Evolutionary conservation across 2,113 vertebrate genomes (phyloP), one percentile per base, ranked within the genome.

Genomic region (Barnardius zonarius): DNA sequence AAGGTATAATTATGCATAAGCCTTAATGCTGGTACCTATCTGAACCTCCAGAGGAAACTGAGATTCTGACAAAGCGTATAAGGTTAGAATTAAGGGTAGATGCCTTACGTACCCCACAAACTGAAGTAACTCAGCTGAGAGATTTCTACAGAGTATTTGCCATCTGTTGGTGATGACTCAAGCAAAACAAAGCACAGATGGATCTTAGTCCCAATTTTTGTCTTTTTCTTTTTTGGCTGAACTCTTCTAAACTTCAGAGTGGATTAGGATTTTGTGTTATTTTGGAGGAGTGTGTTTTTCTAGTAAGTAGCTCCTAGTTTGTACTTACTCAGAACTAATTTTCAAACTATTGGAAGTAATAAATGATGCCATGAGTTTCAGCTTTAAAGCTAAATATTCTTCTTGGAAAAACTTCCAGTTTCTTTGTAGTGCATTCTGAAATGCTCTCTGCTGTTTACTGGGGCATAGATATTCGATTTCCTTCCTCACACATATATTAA

Each of bases 131-230:
- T 80, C 76, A 74, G 43, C n/a, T 90, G 35, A 93, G 33, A 59
- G 39, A 86, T 86, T 91, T 92, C 69, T 64, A 59, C 10, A 27
- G 44, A 87, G 37, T 74, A 88, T 62, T 88, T 91, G 67, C 51
- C 78, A 85, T 83, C 72, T 94, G 75, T 61, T 92, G 54, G 13
- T 74, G 46, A 81, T 80, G 55, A 94, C 51, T 92, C 85, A 94
- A 77, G 33, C 8, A 80, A 79, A 81, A 83, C 41, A 83, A 91
- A 94, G 52, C 37, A 88, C 67, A 90, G 79, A 93, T 37, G 46
- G 76, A 83, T 62, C 66, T 62, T 49, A 67, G 52, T 62, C 55
- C 9, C 2, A 51, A 16, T 52, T 90, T 86, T 73, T 57, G 15
- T 43, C 14, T 64, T 68, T 67, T 51, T 48, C 9, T 76, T 35